Percentiles rank a stretch among this genome's conserved stretches.
These are phyloP conservation scores for Varecia variegata DNA, from an alignment of 2,797 vertebrate species.

Conservation along the genomic window DNA sequence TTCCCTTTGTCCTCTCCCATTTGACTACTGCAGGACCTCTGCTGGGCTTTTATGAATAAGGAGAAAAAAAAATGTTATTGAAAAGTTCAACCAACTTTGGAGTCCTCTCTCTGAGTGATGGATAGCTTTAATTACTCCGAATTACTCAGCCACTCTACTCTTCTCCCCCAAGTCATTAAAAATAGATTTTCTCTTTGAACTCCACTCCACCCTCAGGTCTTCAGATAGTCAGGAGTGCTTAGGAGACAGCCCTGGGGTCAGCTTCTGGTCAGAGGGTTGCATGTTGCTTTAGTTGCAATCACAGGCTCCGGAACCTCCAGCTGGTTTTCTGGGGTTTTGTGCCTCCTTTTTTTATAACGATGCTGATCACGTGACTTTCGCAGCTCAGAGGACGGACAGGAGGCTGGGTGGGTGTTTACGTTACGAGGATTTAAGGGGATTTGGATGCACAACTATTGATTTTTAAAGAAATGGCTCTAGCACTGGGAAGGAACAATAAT, in stretches of 20 bases:
- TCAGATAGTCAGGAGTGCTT: conserved; percentile 86
- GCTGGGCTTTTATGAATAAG: conserved; percentile 73
- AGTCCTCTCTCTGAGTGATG: conserved; percentile 87
- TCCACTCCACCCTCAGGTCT: conserved; percentile 79
- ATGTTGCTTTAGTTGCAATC: conserved; percentile 83
- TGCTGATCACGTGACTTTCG: not conserved
- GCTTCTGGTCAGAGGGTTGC: conserved; percentile 84
- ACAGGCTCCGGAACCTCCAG: conserved; percentile 34
- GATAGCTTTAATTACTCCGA: conserved; percentile 93
- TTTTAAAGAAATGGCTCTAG: conserved; percentile 64
- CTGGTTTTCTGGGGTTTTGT: not conserved
- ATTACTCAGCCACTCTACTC: conserved; percentile 85
- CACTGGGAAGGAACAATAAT: conserved; percentile 44
- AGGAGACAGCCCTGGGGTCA: conserved; percentile 77
- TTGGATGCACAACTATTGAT: conserved; percentile 44
- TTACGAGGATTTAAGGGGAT: conserved; percentile 19
- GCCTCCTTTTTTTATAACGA: conserved; percentile 12
- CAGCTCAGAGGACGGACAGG: not conserved
- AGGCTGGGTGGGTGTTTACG: not conserved
- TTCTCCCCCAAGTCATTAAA: conserved; percentile 93
- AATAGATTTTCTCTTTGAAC: conserved; percentile 91
- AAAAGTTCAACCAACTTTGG: conserved; percentile 85
- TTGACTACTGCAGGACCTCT: conserved; percentile 58
- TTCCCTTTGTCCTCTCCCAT: conserved; percentile 47
- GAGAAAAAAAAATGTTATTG: conserved; percentile 76